Base-by-base conservation (phyloP, 2,797 vertebrate species). In the Odontamblyopus rebecca region DNA sequence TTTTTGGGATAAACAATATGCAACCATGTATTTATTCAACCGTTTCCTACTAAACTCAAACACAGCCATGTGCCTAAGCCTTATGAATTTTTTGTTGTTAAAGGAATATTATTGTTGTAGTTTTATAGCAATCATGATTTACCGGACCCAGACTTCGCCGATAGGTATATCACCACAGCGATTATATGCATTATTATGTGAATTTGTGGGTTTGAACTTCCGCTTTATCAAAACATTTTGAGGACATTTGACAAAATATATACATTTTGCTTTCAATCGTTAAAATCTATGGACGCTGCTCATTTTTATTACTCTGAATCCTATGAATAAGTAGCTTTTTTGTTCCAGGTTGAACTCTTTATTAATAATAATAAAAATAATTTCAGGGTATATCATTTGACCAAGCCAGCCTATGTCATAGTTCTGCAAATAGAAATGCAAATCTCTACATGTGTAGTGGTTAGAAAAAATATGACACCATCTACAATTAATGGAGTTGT, bases 361-460 rank as follows among this genome's bases (percentile, higher is more conserved):
- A 29, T 71, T 68, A 30, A 41, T 54, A 71, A 66, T 73, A 69
- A 86, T 88, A 23, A 23, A 0, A 23, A 23, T 23, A 23, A 23
- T 86, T 84, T 8, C 19, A 4, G 71, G 70, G 85, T 86, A 44
- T 44, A 84, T 32, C 61, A 9, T 74, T 71, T 85, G 88, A 90
- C 89, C 90, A 83, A 71, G 62, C 38, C 54, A 79, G 53, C 8
- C 30, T 64, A 71, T 73, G 71, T 74, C 57, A 61, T 61, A 67
- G 75, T 77, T 72, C 44, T 50, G 30, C 30, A 57, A 30, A 62
- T 35, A 61, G 50, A 59, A 53, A n/a, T 54, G 0, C n/a, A 9
- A 53, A n/a, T 3, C n/a, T 9, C 7, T 23, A 54, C 53, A 54
- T 23, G 53, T 23, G 51, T 19, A 53, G 51, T 2, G 6, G 18